Evolutionary conservation across 53 echinoderm and acorn worm species (phyloP), one percentile per base, ranked within the genome.

Genomic region (Temnopleurus reevesii): DNA sequence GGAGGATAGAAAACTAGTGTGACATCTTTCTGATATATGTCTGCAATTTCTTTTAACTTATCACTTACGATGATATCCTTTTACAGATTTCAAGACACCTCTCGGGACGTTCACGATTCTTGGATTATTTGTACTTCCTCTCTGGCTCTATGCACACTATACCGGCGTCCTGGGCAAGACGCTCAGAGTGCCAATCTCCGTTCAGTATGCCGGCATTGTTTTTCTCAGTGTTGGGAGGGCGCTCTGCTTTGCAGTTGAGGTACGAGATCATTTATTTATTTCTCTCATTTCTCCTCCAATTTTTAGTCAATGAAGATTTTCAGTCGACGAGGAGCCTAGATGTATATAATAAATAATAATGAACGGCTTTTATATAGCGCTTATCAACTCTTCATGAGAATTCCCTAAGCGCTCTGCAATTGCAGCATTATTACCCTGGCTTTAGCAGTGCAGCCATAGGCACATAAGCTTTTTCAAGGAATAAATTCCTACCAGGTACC

Each of bases 121-220:
- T 25, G 95, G 97, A 30, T 81, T 95, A 28, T 90, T 95, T 60
- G 57, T 91, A 19, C 77, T 97, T 30, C 97, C 97, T 1, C 46
- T 97, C 13, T 97, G 97, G 95, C 83, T 97, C 54, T 97, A 97
- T 90, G 94, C 91, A 23, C 95, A 93, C 58, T 91, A 92, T 46
- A 94, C 92, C 45, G 89, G 92, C 4, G 66, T 97, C 57, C 77
- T 95, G 4, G 82, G 89, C 51, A 90, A 92, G 36, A 64, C 59
- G 2, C 28, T 95, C 2, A n/a, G 35, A 24, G 76, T 97, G 6
- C 97, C 94, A 4, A 56, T 51, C 21, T 56, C 53, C 33, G 66
- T 97, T 12, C 84, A 93, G 88, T 95, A 92, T 80, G 53, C 92
- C 12, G 94, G 91, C 13, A 95, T 95, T 31, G 92, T 65, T 5